Base-by-base conservation (phyloP, 1,140 invertebrate genomes). In the Phymorhynchus buccinoides region DNA sequence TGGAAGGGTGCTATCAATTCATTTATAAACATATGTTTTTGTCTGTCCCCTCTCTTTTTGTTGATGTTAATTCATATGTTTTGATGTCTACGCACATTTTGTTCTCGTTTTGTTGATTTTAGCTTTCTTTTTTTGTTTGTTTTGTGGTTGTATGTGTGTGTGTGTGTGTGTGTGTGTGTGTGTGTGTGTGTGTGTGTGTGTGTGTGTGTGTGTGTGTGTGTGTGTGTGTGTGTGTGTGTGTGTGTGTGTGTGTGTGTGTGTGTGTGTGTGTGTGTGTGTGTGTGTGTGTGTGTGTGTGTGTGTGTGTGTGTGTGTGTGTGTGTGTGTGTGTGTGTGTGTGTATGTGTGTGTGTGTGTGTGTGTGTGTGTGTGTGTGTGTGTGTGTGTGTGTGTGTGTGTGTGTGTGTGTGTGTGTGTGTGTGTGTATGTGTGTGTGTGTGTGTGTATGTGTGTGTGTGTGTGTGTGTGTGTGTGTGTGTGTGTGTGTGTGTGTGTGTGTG, bases 401-500 rank as follows among this genome's bases (percentile, higher is more conserved):
- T 7, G 14, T 16, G 75, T 35, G 27, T 35, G 75, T 2, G 75
- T 42, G 75, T 78, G 75, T 78, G 35, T 78, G 75, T 42, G 39
- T 78, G 75, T 78, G 75, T 42, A 37, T 78, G 3, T 42, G 75
- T 39, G 75, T 42, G 75, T 39, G 75, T 42, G 75, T 39, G 71
- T 35, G 71, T 30, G 71, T 35, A 32, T 30, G 71, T 73, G 71
- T 30, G 71, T 73, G 71, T 30, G 71, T 73, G 71, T 30, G 71
- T 73, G 71, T 73, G 71, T 73, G 75, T 77, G 75, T 77, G 71
- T 73, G 71, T 73, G 71, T 73, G 71, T 73, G 71, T 73, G 22
- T 73, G n/a, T n/a, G n/a, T n/a, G 75, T 27, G 39, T 14, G 39
- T 78, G 18, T 39, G 75, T 42, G 22, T 12, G 75, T 78, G 35